phyloP scores from a whole-genome alignment of 2,888 invertebrate genomes.

The Dascillus cervinus region DNA sequence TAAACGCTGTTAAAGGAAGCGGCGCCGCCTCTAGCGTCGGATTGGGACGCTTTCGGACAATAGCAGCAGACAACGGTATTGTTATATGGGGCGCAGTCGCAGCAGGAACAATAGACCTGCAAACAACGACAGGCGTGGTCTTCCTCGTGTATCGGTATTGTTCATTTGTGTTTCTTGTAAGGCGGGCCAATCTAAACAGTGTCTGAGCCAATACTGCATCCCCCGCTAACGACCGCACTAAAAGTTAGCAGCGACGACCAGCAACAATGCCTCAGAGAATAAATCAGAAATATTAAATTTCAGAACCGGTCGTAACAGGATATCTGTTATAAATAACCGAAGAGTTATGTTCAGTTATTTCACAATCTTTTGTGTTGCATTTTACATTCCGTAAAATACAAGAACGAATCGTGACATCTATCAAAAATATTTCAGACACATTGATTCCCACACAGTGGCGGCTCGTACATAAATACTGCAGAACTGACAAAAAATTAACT shows the following conservation, averaged over 20 bases:
- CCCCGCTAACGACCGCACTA: no score
- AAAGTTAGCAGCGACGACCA: neutral
- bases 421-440: no score
- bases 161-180: slow-evolving; percentile 40
- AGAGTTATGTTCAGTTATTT: slow-evolving; percentile 11
- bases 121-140: slow-evolving; percentile 41
- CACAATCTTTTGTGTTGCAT: slow-evolving; percentile 11
- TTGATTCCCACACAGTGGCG: no score
- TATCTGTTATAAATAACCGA: slow-evolving; percentile 13
- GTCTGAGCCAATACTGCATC: slow-evolving; percentile 12
- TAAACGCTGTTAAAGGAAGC: slow-evolving; percentile 23
- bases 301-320: slow-evolving; percentile 11
- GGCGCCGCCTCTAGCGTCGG: slow-evolving; percentile 39
- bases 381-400: no score
- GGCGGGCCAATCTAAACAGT: slow-evolving; percentile 26
- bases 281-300: slow-evolving; percentile 12
- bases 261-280: slow-evolving; percentile 2
- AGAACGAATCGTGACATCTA: no score
- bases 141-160: slow-evolving; percentile 39
- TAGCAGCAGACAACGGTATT: slow-evolving; percentile 38
- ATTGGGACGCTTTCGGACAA: slow-evolving; percentile 40
- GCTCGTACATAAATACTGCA: no score
- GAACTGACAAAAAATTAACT: no score
- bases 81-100: slow-evolving; percentile 40
- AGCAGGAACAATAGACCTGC: slow-evolving; percentile 39